phyloP scores from a whole-genome alignment of 2,797 vertebrate genomes.

The Smutsia gigantea region DNA sequence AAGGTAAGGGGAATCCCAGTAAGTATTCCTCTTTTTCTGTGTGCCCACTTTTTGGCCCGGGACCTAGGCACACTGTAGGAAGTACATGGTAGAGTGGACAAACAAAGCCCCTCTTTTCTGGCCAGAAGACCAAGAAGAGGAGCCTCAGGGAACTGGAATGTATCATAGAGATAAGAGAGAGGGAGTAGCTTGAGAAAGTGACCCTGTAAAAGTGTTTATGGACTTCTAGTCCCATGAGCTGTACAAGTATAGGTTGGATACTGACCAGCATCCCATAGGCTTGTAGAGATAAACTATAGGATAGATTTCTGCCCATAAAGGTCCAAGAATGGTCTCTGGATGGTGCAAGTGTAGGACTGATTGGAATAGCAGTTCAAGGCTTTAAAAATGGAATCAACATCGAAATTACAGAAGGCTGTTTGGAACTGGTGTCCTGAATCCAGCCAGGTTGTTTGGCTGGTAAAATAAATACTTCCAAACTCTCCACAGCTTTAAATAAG shows the following conservation, averaged over 20 bases:
- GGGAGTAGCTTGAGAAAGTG: neutral
- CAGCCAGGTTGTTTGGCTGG: neutral
- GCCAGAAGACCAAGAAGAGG: neutral
- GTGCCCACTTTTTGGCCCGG: neutral
- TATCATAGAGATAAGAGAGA: neutral
- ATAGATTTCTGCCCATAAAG: neutral
- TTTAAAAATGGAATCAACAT: neutral
- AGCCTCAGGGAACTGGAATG: neutral
- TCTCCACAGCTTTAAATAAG: slow-evolving; percentile 6
- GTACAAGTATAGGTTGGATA: neutral
- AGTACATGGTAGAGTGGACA: neutral
- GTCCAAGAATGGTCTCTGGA: neutral
- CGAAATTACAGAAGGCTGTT: neutral
- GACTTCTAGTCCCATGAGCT: neutral
- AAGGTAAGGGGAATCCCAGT: neutral
- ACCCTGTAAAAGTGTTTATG: neutral
- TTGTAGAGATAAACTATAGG: neutral
- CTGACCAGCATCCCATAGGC: neutral
- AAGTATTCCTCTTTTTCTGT: neutral
- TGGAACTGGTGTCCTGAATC: neutral
- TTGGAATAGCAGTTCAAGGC: neutral
- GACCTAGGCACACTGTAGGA: neutral
- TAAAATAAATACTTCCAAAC: neutral
- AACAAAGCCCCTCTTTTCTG: neutral
- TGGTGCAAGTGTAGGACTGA: neutral